Percentiles rank a stretch among this genome's conserved stretches.
Evolutionary conservation across 2,113 vertebrate species (phyloP).

Genomic region (Brachionichthys hirsutus): DNA sequence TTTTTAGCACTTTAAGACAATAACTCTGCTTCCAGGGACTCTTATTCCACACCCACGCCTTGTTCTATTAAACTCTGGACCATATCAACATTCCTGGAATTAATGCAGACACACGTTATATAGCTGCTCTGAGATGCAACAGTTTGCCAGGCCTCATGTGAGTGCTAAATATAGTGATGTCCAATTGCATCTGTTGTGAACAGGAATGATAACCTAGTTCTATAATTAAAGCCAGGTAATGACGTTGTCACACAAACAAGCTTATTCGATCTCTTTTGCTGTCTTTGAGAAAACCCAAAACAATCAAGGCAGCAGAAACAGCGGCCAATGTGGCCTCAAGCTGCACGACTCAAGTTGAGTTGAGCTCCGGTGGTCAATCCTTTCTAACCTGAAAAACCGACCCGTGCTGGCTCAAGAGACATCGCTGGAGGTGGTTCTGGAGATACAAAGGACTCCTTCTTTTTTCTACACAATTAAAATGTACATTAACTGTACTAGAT

Average conservation of each 20-base stretch:
- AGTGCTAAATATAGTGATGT: slow-evolving; percentile 8
- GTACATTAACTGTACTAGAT: no score
- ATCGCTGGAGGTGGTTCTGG: no score
- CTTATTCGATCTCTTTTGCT: background rate
- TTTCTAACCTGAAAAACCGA: no score
- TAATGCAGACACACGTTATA: slow-evolving; percentile 28
- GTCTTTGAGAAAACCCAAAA: background rate
- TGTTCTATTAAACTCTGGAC: slow-evolving; percentile 53
- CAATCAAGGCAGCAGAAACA: background rate
- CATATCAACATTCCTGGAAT: slow-evolving; percentile 53
- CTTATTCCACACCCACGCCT: slow-evolving; percentile 56
- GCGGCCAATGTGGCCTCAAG: no score
- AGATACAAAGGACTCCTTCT: no score
- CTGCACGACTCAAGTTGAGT: no score
- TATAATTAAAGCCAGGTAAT: slow-evolving; percentile 1
- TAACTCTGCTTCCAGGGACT: slow-evolving; percentile 53
- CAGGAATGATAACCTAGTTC: slow-evolving; percentile 2
- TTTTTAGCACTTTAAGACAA: slow-evolving; percentile 58
- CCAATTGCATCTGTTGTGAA: slow-evolving; percentile 4
- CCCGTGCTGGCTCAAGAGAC: no score
- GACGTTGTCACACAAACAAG: background rate
- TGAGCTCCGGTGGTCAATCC: no score
- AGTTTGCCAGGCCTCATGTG: slow-evolving; percentile 4
- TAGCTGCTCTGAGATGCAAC: slow-evolving; percentile 16
- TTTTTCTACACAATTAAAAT: no score